Conservation (phyloP, 2,797 vertebrate species). For the Valencia hispanica region DNA sequence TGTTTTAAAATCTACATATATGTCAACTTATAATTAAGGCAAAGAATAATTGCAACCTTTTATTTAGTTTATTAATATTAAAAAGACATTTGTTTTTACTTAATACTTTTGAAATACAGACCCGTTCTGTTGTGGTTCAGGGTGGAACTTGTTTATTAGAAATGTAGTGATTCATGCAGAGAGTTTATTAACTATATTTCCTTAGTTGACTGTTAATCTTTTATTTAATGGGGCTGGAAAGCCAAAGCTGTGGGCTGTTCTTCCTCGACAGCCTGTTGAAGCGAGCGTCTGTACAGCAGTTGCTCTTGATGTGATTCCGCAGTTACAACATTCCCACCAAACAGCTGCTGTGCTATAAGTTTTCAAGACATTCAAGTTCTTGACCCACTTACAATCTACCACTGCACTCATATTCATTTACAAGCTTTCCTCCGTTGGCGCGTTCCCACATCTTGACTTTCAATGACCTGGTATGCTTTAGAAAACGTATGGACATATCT, state of each 20-base stretch:
- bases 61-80: neutral
- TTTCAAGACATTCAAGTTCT: constrained; percentile 27
- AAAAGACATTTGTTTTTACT: neutral
- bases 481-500: neutral
- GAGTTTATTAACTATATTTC: neutral
- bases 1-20: neutral
- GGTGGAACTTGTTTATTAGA: neutral
- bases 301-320: constrained; percentile 1
- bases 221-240: neutral
- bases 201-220: neutral
- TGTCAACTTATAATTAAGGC: neutral
- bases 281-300: constrained; percentile 2
- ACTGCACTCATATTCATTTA: constrained; percentile 1
- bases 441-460: neutral
- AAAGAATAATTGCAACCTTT: neutral
- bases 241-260: neutral
- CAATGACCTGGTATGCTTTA: neutral
- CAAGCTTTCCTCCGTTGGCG: neutral
- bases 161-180: neutral
- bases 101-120: neutral
- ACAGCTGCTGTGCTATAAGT: constrained; percentile 30
- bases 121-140: neutral
- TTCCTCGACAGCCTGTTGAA: constrained; percentile 31
- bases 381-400: constrained; percentile 39
- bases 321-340: neutral